Base-by-base conservation (phyloP, 1,140 invertebrate genomes). In the Caerostris darwini region DNA sequence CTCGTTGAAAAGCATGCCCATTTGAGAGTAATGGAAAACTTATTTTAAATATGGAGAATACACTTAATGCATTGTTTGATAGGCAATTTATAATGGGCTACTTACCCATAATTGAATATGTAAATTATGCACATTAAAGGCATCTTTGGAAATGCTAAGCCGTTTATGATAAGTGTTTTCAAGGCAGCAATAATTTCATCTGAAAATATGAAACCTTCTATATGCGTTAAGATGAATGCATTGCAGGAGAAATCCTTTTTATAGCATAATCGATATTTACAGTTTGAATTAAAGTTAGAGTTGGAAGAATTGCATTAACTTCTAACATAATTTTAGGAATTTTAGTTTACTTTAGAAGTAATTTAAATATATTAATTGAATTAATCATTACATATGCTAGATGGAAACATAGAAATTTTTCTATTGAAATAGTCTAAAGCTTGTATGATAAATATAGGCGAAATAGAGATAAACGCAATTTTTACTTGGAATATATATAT, bases 81-180 rank as follows among this genome's bases (percentile, higher is more conserved):
- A 57, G 56, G 81, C 81, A 83, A 83, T 83, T 83, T 56, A 83
- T 83, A 83, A 83, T 83, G 54, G 81, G 81, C 10, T 83, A 83
- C 81, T 83, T 83, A 56, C 56, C 69, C 81, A 7, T 83, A 83
- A 83, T 83, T 83, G 81, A 83, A 83, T 83, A 83, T 83, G 81
- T 6, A 83, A 53, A 83, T 83, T 57, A 56, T 14, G 54, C 53
- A 17, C 81, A 71, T 71, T 71, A 50, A 71, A 71, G 0, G 19
- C 69, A 71, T 83, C 12, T 53, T 83, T 83, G 8, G 56, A 56
- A 83, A 56, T 56, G 5, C 17, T 54, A 83, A 57, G 81, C 50
- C 81, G 54, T 83, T 57, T 83, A 56, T 57, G 14, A 82, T 83
- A 83, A 57, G 56, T 83, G 19, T 83, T 34, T n/a, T 83, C 81